Evolutionary conservation across 1,140 invertebrate genomes (phyloP).

Genomic region (Caerostris darwini): DNA sequence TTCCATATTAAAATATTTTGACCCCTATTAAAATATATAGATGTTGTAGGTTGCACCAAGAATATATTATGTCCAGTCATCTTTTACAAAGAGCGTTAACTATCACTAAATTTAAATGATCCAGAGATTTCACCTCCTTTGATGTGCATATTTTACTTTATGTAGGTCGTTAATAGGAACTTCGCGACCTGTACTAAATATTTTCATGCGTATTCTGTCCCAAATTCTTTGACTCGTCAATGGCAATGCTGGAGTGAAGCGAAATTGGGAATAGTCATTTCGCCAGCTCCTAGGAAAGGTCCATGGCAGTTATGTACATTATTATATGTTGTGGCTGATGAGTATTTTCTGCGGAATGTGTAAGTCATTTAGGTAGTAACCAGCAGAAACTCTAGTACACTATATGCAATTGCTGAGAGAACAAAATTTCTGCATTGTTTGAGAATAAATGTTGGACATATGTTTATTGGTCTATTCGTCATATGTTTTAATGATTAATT

Average conservation of each 20-base stretch:
- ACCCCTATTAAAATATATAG: neutral
- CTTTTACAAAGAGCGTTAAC: neutral
- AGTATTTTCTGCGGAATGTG: conserved; percentile 9
- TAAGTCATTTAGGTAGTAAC: conserved; percentile 33
- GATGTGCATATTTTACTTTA: neutral
- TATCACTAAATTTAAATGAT: neutral
- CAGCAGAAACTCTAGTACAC: neutral
- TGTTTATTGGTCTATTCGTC: no score
- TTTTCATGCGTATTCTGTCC: conserved; percentile 22
- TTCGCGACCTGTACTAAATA: conserved; percentile 5
- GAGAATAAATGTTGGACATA: neutral
- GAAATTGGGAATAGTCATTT: conserved; percentile 34
- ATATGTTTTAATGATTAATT: no score
- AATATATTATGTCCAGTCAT: conserved; percentile 1
- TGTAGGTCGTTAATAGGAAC: conserved; percentile 12
- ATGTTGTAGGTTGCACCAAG: neutral
- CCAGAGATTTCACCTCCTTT: neutral
- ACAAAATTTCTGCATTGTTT: neutral
- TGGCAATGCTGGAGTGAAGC: neutral
- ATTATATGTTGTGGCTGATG: conserved; percentile 30
- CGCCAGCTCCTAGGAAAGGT: conserved; percentile 34
- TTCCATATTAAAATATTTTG: no score
- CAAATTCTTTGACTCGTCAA: conserved; percentile 32
- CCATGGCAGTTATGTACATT: conserved; percentile 49
- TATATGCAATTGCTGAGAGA: neutral